These are phyloP conservation scores for Psilanteris sp. DNA, from an alignment of 1,140 invertebrate species.

Conservation along the genomic window DNA sequence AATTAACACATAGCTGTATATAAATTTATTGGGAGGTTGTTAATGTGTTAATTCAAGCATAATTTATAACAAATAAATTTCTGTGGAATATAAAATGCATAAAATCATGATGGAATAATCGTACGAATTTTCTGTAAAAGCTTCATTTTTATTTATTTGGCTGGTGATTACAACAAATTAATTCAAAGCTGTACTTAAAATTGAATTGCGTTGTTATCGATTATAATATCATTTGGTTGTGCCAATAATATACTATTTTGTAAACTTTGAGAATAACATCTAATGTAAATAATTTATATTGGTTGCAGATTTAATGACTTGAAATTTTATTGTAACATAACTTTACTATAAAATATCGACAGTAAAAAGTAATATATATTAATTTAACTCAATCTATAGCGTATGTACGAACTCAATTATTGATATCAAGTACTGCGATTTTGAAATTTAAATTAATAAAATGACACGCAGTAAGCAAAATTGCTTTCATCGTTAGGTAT, in stretches of 20 bases:
- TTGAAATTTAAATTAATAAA: slow-evolving; percentile 10
- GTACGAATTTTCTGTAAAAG: slow-evolving; percentile 14
- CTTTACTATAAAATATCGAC: background rate
- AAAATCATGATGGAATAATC: slow-evolving; percentile 25
- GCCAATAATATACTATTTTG: slow-evolving; percentile 46
- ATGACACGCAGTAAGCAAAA: slow-evolving; percentile 10
- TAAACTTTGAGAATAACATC: slow-evolving; percentile 20
- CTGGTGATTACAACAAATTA: slow-evolving; percentile 6
- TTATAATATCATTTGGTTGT: slow-evolving; percentile 46
- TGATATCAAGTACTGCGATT: slow-evolving; percentile 4
- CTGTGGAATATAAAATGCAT: slow-evolving; percentile 10
- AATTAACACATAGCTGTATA: slow-evolving; percentile 36
- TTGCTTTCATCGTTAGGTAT: slow-evolving; percentile 18
- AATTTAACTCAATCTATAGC: slow-evolving; percentile 8
- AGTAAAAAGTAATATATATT: background rate
- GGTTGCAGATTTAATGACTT: slow-evolving; percentile 12
- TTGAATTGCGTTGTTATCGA: slow-evolving; percentile 9
- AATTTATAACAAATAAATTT: slow-evolving; percentile 8
- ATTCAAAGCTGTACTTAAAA: slow-evolving; percentile 40
- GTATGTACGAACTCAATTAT: slow-evolving; percentile 15
- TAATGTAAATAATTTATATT: slow-evolving; percentile 52
- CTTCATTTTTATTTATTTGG: slow-evolving; percentile 12
- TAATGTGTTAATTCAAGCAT: slow-evolving; percentile 23
- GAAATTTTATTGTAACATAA: slow-evolving; percentile 3
- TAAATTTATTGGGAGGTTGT: slow-evolving; percentile 27